Evolutionary conservation across 1,140 invertebrate species (phyloP).

Genomic region (Aethina tumida): DNA sequence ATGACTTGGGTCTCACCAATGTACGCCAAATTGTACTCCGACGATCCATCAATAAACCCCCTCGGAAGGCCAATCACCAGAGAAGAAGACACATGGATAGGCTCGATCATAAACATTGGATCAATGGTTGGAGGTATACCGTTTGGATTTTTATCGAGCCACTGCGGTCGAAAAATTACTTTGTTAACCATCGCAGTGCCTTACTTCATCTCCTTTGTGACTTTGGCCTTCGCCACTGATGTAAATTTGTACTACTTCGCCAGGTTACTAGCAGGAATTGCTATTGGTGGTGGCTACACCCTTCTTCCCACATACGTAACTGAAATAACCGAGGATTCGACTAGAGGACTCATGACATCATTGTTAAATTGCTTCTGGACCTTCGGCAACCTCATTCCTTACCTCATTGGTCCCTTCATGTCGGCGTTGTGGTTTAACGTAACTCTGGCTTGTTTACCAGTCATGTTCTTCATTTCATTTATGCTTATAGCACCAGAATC

Average conservation of each 20-base stretch:
- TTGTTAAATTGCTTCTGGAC: constrained; percentile 18
- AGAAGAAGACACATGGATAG: constrained; percentile 65
- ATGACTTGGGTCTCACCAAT: constrained; percentile 61
- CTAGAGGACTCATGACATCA: constrained; percentile 43
- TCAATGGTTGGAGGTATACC: constrained; percentile 46
- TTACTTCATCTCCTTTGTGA: constrained; percentile 52
- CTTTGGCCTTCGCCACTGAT: constrained; percentile 44
- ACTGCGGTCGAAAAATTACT: constrained; percentile 36
- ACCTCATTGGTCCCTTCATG: constrained; percentile 21
- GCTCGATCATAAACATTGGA: constrained; percentile 67
- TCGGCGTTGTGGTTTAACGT: constrained; percentile 38
- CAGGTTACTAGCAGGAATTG: constrained; percentile 48
- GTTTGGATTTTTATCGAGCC: constrained; percentile 31
- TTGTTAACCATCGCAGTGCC: constrained; percentile 39
- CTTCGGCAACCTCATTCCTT: constrained; percentile 21
- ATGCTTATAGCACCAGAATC: constrained; percentile 53
- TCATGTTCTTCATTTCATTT: constrained; percentile 43
- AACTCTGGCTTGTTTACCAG: constrained; percentile 36
- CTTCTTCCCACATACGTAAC: constrained; percentile 52
- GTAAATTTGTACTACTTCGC: constrained; percentile 42
- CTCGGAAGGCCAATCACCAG: constrained; percentile 31
- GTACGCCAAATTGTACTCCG: constrained; percentile 40
- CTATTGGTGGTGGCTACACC: constrained; percentile 54
- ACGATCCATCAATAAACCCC: constrained; percentile 19
- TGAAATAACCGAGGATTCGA: constrained; percentile 53